Percentiles rank a stretch among this genome's conserved stretches.
phyloP scores from a whole-genome alignment of 2,797 vertebrate species.

The Novumbra hubbsi region DNA sequence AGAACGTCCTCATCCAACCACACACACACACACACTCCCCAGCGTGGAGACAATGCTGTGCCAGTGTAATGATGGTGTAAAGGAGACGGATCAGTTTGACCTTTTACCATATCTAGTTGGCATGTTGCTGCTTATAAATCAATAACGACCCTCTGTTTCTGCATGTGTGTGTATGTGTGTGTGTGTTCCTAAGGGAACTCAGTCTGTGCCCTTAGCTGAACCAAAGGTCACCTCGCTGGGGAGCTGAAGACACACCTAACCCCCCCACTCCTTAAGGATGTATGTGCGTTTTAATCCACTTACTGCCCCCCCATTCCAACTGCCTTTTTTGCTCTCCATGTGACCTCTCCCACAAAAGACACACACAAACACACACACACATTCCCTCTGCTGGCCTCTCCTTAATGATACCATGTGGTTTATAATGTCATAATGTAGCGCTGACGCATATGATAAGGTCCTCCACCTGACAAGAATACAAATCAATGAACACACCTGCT shows the following conservation, averaged over 20 bases:
- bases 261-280: conserved; percentile 5
- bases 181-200: conserved; percentile 8
- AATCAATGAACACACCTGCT: too few species aligned
- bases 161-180: conserved; percentile 19
- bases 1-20: background rate
- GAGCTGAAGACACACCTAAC: conserved; percentile 48
- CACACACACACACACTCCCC: background rate
- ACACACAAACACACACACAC: too few species aligned
- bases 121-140: conserved; percentile 34
- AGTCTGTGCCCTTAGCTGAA: conserved; percentile 53
- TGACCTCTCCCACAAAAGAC: background rate
- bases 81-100: conserved; percentile 70
- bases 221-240: conserved; percentile 68
- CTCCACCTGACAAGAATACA: background rate
- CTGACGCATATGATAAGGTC: background rate
- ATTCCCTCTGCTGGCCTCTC: too few species aligned
- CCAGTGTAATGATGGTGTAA: conserved; percentile 53
- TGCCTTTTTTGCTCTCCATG: conserved; percentile 3
- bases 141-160: conserved; percentile 15
- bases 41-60: conserved; percentile 55
- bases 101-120: conserved; percentile 70
- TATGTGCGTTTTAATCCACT: conserved; percentile 2
- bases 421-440: background rate
- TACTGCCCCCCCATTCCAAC: background rate
- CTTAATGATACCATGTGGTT: too few species aligned